These are phyloP conservation scores for Phania funesta DNA, from an alignment of 2,888 invertebrate genomes.

Conservation along the genomic window DNA sequence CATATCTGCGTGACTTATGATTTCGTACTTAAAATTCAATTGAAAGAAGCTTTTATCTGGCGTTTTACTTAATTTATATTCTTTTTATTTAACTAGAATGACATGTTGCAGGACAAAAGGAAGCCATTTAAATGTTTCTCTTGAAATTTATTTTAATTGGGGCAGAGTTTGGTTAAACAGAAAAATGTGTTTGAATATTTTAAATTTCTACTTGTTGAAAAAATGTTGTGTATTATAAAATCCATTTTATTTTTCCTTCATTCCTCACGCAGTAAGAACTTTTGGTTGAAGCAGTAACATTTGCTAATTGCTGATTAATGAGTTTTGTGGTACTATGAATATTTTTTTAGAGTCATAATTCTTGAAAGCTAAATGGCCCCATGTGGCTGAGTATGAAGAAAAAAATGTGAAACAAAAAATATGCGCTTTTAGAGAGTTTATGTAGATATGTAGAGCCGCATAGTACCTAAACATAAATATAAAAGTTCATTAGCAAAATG, in stretches of 20 bases:
- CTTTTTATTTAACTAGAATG: constrained; percentile 21
- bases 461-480: not conserved
- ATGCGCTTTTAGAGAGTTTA: too few relatives aligned
- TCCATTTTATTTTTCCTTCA: not conserved
- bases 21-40: too few relatives aligned
- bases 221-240: not conserved
- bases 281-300: not conserved
- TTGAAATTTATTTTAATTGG: not conserved
- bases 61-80: too few relatives aligned
- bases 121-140: not conserved
- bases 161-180: too few relatives aligned
- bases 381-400: constrained; percentile 38
- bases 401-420: constrained; percentile 18
- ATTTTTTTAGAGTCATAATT: constrained; percentile 24
- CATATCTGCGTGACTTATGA: not conserved
- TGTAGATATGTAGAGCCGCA: too few relatives aligned
- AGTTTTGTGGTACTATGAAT: constrained; percentile 28
- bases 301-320: constrained; percentile 62
- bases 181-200: not conserved
- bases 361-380: constrained; percentile 49
- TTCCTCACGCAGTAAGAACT: not conserved
- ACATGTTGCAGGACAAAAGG: not conserved
- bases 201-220: not conserved
- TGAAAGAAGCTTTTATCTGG: too few relatives aligned
- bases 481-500: constrained; percentile 47